phyloP scores from a whole-genome alignment of 2,113 vertebrate genomes.

The Dolichallabes microphthalmus region DNA sequence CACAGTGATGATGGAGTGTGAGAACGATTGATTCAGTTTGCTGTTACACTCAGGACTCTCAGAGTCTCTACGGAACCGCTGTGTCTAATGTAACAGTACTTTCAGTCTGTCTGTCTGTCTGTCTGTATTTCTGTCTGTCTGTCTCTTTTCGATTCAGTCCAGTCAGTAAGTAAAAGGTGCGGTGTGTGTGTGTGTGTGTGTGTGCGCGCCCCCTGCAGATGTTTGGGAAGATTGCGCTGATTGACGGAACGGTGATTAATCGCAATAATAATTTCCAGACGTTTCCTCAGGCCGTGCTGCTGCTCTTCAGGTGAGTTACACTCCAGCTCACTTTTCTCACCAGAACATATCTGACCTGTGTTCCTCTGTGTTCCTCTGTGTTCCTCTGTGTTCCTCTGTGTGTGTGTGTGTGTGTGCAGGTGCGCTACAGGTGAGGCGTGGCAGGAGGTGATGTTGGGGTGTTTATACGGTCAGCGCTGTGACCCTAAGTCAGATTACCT shows the following conservation, averaged over 20 bases:
- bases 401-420: constrained; percentile 61
- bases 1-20: neutral
- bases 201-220: constrained; percentile 70
- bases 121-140: neutral
- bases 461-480: constrained; percentile 84
- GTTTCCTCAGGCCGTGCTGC: constrained; percentile 87
- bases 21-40: neutral
- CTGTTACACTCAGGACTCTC: no score
- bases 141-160: neutral
- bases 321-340: neutral
- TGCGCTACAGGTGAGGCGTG: constrained; percentile 89
- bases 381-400: neutral
- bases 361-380: no score
- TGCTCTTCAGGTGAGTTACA: constrained; percentile 83
- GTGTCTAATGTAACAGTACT: no score
- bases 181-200: constrained; percentile 4
- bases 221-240: constrained; percentile 90
- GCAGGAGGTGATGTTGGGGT: constrained; percentile 89
- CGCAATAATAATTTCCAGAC: constrained; percentile 96
- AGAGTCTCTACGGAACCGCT: no score
- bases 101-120: neutral
- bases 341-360: neutral
- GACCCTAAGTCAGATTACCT: constrained; percentile 84
- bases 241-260: constrained; percentile 87
- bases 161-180: neutral